These are phyloP conservation scores for Melikaiella ostensackeni DNA, from an alignment of 2,888 invertebrate species.

Conservation along the genomic window DNA sequence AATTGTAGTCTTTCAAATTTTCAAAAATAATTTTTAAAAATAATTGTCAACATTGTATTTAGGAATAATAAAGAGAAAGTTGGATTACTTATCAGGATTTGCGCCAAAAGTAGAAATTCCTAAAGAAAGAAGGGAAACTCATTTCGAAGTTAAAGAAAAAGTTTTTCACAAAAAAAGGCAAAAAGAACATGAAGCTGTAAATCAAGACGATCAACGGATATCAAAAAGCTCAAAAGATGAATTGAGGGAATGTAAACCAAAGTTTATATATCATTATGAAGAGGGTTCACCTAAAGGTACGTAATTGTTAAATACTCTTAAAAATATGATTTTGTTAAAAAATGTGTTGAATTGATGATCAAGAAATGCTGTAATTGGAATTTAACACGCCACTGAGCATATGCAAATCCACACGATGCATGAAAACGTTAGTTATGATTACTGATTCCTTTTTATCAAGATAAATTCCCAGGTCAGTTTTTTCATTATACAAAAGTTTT, in stretches of 20 bases:
- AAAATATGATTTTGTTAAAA: slow-evolving; percentile 3
- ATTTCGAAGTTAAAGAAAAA: slow-evolving; percentile 2
- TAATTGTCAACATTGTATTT: neutral
- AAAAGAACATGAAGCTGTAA: neutral
- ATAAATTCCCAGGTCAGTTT: slow-evolving; percentile 28
- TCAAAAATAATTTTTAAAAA: neutral
- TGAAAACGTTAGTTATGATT: slow-evolving; percentile 23
- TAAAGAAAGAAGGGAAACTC: slow-evolving; percentile 16
- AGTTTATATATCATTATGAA: slow-evolving; percentile 49
- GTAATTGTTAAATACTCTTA: slow-evolving; percentile 41
- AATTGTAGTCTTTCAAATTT: neutral
- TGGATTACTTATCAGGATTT: slow-evolving; percentile 57
- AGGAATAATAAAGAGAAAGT: slow-evolving; percentile 57
- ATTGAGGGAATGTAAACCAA: neutral
- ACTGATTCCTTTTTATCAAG: slow-evolving; percentile 2
- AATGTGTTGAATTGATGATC: slow-evolving; percentile 35
- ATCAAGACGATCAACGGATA: neutral
- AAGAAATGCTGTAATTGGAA: slow-evolving; percentile 18
- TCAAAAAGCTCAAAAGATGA: slow-evolving; percentile 1
- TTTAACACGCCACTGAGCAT: slow-evolving; percentile 4
- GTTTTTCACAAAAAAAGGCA: neutral
- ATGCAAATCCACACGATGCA: slow-evolving; percentile 4
- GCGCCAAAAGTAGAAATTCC: slow-evolving; percentile 49
- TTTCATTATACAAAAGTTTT: neutral
- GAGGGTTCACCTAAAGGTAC: slow-evolving; percentile 56